These are phyloP conservation scores for Etheostoma perlongum DNA, from an alignment of 2,797 vertebrate genomes.

Conservation along the genomic window DNA sequence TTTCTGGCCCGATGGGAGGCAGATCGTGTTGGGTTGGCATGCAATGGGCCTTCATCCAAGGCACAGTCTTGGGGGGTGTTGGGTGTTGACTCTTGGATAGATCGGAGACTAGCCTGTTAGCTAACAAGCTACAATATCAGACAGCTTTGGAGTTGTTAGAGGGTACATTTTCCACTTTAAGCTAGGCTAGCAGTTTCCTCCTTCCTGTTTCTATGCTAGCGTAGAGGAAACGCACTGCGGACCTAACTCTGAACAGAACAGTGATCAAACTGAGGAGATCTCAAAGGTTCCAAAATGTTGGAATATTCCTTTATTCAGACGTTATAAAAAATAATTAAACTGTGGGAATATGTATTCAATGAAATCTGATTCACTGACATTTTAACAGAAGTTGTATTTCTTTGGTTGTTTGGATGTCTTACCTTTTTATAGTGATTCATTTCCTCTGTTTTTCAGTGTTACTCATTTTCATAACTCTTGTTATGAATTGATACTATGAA, in stretches of 20 bases:
- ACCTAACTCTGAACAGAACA: not conserved
- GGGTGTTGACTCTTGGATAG: not conserved
- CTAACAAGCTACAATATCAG: not conserved
- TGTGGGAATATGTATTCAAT: not conserved
- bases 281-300: not conserved
- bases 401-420: not conserved
- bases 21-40: no score
- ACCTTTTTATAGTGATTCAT: no score
- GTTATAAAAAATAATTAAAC: not conserved
- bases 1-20: no score
- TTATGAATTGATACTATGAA: no score
- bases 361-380: not conserved
- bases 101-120: not conserved
- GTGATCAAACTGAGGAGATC: not conserved
- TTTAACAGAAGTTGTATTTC: not conserved
- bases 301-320: constrained; percentile 11
- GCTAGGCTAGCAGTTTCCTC: not conserved
- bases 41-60: not conserved
- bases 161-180: constrained; percentile 1
- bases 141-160: not conserved
- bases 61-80: no score
- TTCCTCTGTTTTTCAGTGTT: no score
- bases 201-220: not conserved
- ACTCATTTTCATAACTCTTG: no score
- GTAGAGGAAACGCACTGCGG: not conserved